Conservation (phyloP, 1,140 invertebrate species). For the Melipona quadrifasciata region DNA sequence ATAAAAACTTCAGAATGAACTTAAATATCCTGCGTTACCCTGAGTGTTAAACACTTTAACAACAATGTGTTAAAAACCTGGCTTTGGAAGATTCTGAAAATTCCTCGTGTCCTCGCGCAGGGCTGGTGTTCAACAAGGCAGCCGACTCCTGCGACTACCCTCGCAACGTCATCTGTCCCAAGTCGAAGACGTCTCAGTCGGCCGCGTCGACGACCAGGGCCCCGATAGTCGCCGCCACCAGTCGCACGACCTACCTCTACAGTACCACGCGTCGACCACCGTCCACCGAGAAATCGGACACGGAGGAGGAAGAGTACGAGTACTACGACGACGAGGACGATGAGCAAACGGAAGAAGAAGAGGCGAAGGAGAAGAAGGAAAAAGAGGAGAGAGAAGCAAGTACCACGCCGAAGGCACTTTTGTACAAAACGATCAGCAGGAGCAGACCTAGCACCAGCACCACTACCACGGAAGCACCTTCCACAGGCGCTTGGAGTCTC, state of each 20-base stretch:
- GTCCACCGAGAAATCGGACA: conserved; percentile 79
- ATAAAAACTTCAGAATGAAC: too few relatives aligned
- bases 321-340: conserved; percentile 86
- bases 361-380: conserved; percentile 68
- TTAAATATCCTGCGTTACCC: too few relatives aligned
- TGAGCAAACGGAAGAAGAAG: conserved; percentile 68
- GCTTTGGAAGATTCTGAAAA: background rate
- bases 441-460: conserved; percentile 70
- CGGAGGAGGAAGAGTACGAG: conserved; percentile 79
- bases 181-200: conserved; percentile 79
- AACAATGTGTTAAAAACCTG: too few relatives aligned
- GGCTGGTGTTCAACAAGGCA: conserved; percentile 94
- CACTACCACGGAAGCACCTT: conserved; percentile 53
- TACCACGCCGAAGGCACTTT: conserved; percentile 71
- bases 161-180: conserved; percentile 90
- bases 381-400: conserved; percentile 69
- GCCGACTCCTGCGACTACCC: conserved; percentile 96
- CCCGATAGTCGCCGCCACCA: conserved; percentile 81
- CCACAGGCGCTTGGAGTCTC: conserved; percentile 33
- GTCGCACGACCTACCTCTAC: conserved; percentile 75
- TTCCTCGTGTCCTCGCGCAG: conserved; percentile 74
- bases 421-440: conserved; percentile 78
- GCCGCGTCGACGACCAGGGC: conserved; percentile 78
- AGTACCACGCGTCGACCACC: conserved; percentile 82
- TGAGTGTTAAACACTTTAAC: too few relatives aligned